These are phyloP conservation scores for Smutsia gigantea DNA, from an alignment of 2,797 vertebrate genomes.

Conservation along the genomic window DNA sequence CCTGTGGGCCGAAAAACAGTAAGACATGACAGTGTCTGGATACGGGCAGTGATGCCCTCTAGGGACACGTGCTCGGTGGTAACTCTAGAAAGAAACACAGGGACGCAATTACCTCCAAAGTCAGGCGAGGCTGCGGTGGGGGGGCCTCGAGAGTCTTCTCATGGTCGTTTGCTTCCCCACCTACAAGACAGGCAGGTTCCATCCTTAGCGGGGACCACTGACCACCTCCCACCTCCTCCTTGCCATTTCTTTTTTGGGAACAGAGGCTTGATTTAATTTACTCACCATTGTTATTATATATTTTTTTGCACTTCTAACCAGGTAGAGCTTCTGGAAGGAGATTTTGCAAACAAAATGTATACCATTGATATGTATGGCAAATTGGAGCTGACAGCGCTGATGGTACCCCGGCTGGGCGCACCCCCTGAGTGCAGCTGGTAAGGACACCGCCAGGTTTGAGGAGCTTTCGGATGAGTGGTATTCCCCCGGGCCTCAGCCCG, in stretches of 20 bases:
- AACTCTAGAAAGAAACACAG: no score
- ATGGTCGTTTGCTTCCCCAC: no score
- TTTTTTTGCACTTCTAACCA: neutral
- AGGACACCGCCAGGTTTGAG: no score
- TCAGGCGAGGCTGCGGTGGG: no score
- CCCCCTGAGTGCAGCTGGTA: no score
- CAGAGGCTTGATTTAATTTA: neutral
- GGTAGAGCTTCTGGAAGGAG: constrained; percentile 53
- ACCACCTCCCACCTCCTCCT: neutral
- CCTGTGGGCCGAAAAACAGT: neutral
- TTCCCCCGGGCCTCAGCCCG: neutral
- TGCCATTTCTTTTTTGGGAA: neutral
- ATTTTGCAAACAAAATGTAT: neutral
- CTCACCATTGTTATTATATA: no score
- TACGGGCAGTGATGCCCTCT: neutral
- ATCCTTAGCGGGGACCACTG: neutral
- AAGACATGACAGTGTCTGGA: neutral
- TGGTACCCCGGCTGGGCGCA: neutral
- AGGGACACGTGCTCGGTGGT: no score
- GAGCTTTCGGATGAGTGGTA: no score
- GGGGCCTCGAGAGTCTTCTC: no score
- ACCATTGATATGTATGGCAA: constrained; percentile 72
- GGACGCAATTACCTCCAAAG: no score
- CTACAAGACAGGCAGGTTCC: neutral
- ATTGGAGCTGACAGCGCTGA: neutral